phyloP scores from a whole-genome alignment of 2,888 invertebrate genomes.

The Agelastica alni region DNA sequence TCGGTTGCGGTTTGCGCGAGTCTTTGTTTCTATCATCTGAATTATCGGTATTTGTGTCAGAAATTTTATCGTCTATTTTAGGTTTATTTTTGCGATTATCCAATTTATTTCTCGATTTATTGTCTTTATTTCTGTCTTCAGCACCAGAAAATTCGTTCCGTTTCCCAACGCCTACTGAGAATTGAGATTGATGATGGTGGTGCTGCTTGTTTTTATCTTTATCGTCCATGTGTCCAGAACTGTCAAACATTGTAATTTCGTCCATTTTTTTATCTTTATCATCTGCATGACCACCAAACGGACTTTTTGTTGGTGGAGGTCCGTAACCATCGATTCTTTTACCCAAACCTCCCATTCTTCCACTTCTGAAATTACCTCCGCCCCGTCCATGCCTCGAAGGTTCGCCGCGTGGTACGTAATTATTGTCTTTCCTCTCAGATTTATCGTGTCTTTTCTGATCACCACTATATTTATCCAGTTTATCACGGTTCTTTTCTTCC shows the following conservation, averaged over 20 bases:
- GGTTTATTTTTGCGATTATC: constrained; percentile 35
- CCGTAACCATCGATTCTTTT: constrained; percentile 76
- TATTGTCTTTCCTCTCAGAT: constrained; percentile 48
- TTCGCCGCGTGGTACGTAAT: constrained; percentile 85
- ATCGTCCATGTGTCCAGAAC: constrained; percentile 32
- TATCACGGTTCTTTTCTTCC: constrained; percentile 42
- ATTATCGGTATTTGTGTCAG: constrained; percentile 85
- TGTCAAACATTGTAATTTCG: no score
- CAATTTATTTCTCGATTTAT: constrained; percentile 54
- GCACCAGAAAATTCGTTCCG: constrained; percentile 34
- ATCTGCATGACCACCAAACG: constrained; percentile 62
- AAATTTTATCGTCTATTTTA: constrained; percentile 51
- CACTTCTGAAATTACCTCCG: constrained; percentile 50
- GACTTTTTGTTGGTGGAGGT: constrained; percentile 79
- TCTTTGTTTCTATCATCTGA: constrained; percentile 65
- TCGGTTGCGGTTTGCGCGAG: constrained; percentile 35
- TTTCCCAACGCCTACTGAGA: constrained; percentile 63
- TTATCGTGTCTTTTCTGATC: constrained; percentile 49
- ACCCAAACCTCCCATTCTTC: constrained; percentile 58
- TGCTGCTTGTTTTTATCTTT: constrained; percentile 71
- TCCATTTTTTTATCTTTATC: constrained; percentile 46
- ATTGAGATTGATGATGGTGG: constrained; percentile 69
- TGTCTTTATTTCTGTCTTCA: constrained; percentile 35
- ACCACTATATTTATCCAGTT: constrained; percentile 37
- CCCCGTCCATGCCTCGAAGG: constrained; percentile 86